Conservation (phyloP, 2,797 vertebrate species). For the Agapornis canus region DNA sequence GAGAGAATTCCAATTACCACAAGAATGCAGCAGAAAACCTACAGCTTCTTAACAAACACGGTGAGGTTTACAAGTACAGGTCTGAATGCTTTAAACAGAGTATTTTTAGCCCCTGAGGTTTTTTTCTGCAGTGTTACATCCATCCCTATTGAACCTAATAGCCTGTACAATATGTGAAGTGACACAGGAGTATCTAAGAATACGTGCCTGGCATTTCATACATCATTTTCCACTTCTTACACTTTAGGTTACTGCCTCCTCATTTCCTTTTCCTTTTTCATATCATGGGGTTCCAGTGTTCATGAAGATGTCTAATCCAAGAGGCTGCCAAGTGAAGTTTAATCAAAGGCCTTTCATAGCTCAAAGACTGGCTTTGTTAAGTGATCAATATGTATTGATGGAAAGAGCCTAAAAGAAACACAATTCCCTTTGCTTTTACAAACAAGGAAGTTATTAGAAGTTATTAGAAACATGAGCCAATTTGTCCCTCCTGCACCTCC, state of each 20-base stretch:
- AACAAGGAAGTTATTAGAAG: background rate
- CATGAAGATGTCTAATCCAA: background rate
- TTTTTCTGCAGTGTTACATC: background rate
- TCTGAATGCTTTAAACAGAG: background rate
- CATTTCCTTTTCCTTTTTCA: background rate
- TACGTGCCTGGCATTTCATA: background rate
- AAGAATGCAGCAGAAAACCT: background rate
- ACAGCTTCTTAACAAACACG: background rate
- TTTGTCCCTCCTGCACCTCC: background rate
- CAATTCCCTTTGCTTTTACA: background rate
- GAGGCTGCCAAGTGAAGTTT: constrained; percentile 40
- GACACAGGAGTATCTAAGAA: background rate
- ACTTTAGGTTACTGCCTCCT: background rate
- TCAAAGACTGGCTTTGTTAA: constrained; percentile 3
- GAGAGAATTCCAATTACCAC: background rate
- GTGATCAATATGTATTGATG: constrained; percentile 27
- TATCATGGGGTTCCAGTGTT: background rate
- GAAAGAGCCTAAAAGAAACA: background rate
- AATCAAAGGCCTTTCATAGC: constrained; percentile 9
- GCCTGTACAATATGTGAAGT: background rate
- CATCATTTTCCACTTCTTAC: background rate
- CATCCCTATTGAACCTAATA: background rate
- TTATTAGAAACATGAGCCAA: background rate
- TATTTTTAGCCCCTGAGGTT: background rate
- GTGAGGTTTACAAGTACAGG: background rate